Evolutionary conservation across 2,797 vertebrate species (phyloP).

Genomic region (Mus minutoides): DNA sequence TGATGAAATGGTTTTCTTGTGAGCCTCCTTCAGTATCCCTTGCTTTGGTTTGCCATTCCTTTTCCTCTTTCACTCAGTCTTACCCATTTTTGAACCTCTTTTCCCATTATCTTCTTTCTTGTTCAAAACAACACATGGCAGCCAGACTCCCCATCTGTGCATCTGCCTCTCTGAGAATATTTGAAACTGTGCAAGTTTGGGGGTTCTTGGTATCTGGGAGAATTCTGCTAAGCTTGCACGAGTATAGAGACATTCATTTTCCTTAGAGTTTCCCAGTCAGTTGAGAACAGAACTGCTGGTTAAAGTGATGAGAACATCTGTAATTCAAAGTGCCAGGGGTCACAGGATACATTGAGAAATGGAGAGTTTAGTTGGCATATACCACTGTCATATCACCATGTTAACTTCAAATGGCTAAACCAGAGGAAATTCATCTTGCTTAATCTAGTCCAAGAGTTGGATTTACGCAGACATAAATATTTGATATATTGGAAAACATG

Average conservation of each 20-base stretch:
- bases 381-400: slow-evolving; percentile 32
- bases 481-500: background rate
- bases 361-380: slow-evolving; percentile 35
- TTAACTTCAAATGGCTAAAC: background rate
- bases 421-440: slow-evolving; percentile 20
- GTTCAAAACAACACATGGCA: slow-evolving; percentile 29
- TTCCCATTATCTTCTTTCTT: background rate
- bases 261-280: background rate
- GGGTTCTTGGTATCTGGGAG: slow-evolving; percentile 1
- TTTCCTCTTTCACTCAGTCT: background rate
- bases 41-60: slow-evolving; percentile 14
- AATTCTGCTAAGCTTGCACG: slow-evolving; percentile 4
- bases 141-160: background rate
- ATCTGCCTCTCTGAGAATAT: background rate
- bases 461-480: background rate
- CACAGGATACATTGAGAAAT: slow-evolving; percentile 42
- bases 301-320: slow-evolving; percentile 14
- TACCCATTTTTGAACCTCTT: background rate
- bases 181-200: background rate
- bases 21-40: background rate
- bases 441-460: background rate
- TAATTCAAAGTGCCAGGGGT: slow-evolving; percentile 35
- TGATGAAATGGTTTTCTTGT: background rate
- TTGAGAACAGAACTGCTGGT: slow-evolving; percentile 25
- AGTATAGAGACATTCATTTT: slow-evolving; percentile 35